A percentile compares a stretch with the other conserved stretches of the same genome.
These are phyloP conservation scores for Dendrocincla tyrannina DNA, from an alignment of 2,797 vertebrate species.

Conservation along the genomic window DNA sequence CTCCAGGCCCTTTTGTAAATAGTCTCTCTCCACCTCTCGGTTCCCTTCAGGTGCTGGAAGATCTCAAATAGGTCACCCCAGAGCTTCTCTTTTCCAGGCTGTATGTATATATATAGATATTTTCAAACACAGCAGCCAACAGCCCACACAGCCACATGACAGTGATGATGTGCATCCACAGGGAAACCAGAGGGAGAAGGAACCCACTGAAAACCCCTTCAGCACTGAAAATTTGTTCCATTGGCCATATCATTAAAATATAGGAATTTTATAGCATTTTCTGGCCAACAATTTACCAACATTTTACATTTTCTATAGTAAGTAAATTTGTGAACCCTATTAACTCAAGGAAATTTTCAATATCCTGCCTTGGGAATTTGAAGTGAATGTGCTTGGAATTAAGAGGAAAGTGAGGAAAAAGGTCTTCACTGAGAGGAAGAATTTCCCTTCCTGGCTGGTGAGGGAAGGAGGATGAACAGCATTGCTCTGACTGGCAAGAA, in stretches of 20 bases:
- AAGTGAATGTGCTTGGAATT: background rate
- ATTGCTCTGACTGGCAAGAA: constrained; percentile 20
- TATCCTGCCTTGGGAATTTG: constrained; percentile 1
- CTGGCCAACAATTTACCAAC: background rate
- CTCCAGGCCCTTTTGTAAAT: background rate
- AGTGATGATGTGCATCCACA: background rate
- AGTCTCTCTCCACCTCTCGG: background rate
- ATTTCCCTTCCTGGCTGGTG: constrained; percentile 12
- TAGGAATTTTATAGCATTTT: background rate
- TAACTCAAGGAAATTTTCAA: background rate
- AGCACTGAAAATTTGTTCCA: background rate
- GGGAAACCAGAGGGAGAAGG: background rate
- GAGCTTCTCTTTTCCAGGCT: background rate
- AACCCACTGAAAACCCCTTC: background rate
- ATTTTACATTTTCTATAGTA: background rate
- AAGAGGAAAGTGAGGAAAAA: constrained; percentile 17
- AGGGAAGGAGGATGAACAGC: constrained; percentile 31
- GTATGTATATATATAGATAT: background rate
- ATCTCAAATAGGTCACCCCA: background rate
- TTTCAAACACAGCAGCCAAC: background rate
- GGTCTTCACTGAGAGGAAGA: constrained; percentile 6
- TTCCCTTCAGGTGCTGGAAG: background rate
- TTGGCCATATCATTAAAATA: background rate
- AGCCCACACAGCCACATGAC: background rate
- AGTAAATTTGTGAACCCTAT: background rate